Evolutionary conservation across 2,888 invertebrate genomes (phyloP).

Genomic region (Hemistola chrysoprasaria): DNA sequence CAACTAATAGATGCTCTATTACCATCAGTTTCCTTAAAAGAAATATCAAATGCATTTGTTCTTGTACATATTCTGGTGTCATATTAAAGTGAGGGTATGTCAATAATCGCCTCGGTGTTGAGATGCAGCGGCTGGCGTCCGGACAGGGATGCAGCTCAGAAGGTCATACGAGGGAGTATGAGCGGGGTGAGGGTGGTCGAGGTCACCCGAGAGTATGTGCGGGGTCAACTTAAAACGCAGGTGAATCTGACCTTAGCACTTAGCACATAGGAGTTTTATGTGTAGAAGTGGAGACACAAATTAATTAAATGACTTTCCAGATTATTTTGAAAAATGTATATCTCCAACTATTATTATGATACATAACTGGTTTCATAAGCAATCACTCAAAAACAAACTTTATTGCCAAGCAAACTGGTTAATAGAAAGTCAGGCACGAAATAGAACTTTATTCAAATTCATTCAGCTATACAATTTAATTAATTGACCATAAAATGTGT

Average conservation of each 20-base stretch:
- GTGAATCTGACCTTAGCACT: constrained; percentile 50
- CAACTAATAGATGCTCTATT: constrained; percentile 10
- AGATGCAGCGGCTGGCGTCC: constrained; percentile 50
- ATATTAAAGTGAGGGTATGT: background rate
- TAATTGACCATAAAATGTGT: constrained; percentile 3
- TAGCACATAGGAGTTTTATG: too few species aligned
- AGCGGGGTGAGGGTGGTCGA: constrained; percentile 24
- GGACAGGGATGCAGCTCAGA: constrained; percentile 71
- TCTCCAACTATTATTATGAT: too few species aligned
- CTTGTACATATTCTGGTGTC: too few species aligned
- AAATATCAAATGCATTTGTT: background rate
- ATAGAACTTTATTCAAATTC: constrained; percentile 1
- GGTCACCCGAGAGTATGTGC: constrained; percentile 20
- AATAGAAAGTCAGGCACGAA: constrained; percentile 12
- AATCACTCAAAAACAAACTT: too few species aligned
- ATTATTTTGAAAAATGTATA: too few species aligned
- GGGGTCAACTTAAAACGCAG: constrained; percentile 58
- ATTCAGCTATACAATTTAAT: constrained; percentile 2
- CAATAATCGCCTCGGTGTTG: constrained; percentile 15
- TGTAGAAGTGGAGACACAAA: too few species aligned
- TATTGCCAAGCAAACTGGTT: constrained; percentile 6
- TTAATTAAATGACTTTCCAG: too few species aligned
- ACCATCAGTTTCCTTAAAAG: constrained; percentile 7
- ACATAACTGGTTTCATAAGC: too few species aligned
- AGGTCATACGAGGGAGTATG: constrained; percentile 55